phyloP scores from a whole-genome alignment of 2,113 vertebrate species.

The Dermatemys mawii region DNA sequence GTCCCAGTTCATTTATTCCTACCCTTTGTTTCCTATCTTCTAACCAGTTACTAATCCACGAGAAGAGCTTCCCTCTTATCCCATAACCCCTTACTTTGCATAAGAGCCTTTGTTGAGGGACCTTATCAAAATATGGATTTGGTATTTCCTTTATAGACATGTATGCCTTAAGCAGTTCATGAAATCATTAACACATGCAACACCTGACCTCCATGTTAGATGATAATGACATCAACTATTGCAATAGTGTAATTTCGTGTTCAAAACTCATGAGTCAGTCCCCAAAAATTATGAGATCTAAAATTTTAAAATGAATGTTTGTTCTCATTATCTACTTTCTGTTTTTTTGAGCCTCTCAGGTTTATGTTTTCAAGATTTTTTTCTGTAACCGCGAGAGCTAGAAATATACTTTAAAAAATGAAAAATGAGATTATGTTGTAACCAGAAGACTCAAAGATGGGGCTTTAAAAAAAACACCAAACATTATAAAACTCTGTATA shows the following conservation, averaged over 20 bases:
- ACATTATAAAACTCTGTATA: neutral
- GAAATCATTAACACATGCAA: neutral
- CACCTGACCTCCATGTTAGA: neutral
- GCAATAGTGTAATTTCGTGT: neutral
- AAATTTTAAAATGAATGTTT: too few species aligned
- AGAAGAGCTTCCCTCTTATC: neutral
- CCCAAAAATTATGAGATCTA: neutral
- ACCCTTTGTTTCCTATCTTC: neutral
- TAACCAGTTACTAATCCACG: neutral
- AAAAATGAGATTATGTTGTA: neutral
- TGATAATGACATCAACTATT: neutral
- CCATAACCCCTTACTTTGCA: neutral
- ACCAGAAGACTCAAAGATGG: neutral
- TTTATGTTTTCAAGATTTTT: neutral
- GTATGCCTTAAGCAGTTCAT: neutral
- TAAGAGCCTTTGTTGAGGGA: neutral
- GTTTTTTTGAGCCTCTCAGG: neutral
- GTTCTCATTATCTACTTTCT: neutral
- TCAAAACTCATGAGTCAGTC: neutral
- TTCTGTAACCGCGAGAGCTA: neutral
- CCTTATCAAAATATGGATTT: neutral
- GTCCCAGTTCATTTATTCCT: neutral
- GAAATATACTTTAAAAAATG: neutral
- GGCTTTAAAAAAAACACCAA: neutral
- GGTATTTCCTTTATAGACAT: neutral